Evolutionary conservation across 2,113 vertebrate species (phyloP).

Genomic region (Cacatua alba): DNA sequence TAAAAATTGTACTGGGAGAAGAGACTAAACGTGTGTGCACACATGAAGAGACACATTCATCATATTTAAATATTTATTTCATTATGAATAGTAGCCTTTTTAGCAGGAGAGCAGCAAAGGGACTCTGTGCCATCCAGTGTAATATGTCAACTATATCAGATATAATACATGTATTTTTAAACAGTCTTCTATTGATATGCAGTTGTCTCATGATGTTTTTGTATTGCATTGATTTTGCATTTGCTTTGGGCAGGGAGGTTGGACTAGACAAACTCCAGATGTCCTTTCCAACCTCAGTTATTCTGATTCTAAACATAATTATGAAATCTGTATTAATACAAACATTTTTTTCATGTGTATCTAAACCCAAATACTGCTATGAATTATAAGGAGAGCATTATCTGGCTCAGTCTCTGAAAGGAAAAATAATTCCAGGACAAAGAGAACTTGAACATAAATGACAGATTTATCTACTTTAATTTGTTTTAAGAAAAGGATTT

Average conservation of each 20-base stretch:
- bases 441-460: not conserved
- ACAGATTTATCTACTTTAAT: constrained; percentile 14
- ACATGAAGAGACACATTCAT: not conserved
- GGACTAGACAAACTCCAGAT: not conserved
- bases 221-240: not conserved
- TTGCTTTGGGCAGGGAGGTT: not conserved
- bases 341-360: not conserved
- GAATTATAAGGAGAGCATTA: not conserved
- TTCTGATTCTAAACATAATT: not conserved
- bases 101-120: not conserved
- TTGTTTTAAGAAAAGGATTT: constrained; percentile 30
- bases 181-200: not conserved
- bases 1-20: not conserved
- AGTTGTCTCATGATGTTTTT: not conserved
- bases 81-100: not conserved
- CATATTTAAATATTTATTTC: not conserved
- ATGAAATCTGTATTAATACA: not conserved
- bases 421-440: constrained; percentile 16
- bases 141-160: not conserved
- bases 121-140: not conserved
- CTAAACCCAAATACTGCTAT: not conserved
- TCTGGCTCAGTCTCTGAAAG: not conserved
- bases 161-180: not conserved
- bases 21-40: not conserved
- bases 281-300: not conserved